Conservation (phyloP, 2,888 invertebrate species). For the Conus canariensis region DNA sequence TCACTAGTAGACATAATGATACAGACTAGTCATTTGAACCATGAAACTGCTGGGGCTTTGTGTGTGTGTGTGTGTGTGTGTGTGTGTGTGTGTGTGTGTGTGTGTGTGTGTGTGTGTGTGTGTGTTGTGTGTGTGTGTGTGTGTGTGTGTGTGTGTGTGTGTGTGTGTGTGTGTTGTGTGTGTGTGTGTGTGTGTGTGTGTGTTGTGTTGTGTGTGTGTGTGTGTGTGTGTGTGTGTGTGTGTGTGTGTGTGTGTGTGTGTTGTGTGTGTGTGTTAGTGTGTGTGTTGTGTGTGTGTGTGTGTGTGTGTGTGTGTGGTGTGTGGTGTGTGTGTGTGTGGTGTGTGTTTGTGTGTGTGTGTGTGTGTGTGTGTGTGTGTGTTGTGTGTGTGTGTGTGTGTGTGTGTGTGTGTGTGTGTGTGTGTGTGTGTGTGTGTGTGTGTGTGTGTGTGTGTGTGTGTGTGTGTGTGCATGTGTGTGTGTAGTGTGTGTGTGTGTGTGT, state of each 20-base stretch:
- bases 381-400: no score
- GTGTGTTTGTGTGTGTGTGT: conserved; percentile 4
- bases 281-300: conserved; percentile 10
- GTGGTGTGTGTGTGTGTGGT: conserved; percentile 11
- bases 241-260: background rate
- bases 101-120: no score
- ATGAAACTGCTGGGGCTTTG: no score
- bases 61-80: no score
- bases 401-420: no score
- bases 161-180: conserved; percentile 8
- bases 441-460: background rate
- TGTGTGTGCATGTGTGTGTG: background rate
- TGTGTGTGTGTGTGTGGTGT: background rate
- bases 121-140: conserved; percentile 10
- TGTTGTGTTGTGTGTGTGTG: conserved; percentile 14
- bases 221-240: conserved; percentile 1
- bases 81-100: no score
- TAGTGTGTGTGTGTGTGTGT: conserved; percentile 1
- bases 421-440: conserved; percentile 1
- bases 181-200: conserved; percentile 5
- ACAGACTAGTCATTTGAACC: no score
- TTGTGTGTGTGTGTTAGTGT: conserved; percentile 2
- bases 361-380: background rate
- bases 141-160: conserved; percentile 2
- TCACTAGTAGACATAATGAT: no score